Evolutionary conservation across 2,113 vertebrate genomes (phyloP), one percentile per base, ranked within the genome.

Genomic region (Myrmecobius fasciatus): DNA sequence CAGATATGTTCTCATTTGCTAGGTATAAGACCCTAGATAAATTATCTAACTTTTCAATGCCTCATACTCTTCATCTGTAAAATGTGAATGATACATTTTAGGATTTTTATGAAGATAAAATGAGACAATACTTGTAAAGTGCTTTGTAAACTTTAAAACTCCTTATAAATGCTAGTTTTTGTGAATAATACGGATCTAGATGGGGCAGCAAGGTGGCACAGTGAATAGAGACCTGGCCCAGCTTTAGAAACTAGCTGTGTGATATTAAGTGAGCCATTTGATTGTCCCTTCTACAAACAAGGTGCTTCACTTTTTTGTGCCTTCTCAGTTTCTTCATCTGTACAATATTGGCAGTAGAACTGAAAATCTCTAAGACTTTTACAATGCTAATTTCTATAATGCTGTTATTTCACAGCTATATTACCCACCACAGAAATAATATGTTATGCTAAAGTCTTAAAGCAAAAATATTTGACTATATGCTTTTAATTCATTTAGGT

Each of bases 401-500:
- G 31, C 12, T 83, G 67, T 8, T 83, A 91, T 3, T 53, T 54
- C 12, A 52, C 52, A 93, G 0, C 26, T 56, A 10, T 0, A 91
- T 24, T 89, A 20, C 25, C 49, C 53, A 47, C 20, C 25, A 53
- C 3, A 92, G 12, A 31, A 89, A 53, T 8, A 83, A 83, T 83
- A 43, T 43, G 7, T 36, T 43, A 83, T 53, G 46, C 17, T n/a
- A 49, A 95, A 0, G 1, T 91, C 0, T 2, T 89, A 43, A 56
- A 53, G 22, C 8, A 91, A 75, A 26, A 89, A 89, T 93, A 91
- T 93, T 25, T 94, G 48, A 94, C 48, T 52, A 52, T 92, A 90
- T 93, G 17, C n/a, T 95, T 95, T 89, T 3, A 54, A 49, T 92
- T 95, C 26, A 89, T 1, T 75, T 31, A 92, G 28, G 54, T 90